phyloP scores from a whole-genome alignment of 2,113 vertebrate genomes.

The Dicaeum eximium region DNA sequence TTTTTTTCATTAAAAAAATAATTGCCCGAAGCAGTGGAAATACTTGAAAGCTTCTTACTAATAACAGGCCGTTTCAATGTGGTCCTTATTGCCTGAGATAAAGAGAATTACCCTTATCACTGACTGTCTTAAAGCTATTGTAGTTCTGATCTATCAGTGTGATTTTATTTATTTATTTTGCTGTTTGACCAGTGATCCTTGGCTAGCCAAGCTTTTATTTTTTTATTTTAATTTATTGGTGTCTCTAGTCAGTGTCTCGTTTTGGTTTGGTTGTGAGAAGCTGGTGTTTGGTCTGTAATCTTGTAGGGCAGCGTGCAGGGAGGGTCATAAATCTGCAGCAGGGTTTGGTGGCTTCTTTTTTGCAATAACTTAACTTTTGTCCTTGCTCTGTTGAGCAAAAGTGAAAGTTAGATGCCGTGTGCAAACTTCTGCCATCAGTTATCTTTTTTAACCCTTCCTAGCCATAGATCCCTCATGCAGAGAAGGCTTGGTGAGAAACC shows the following conservation, averaged over 20 bases:
- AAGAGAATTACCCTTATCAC: neutral
- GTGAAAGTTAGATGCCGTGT: neutral
- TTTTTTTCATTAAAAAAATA: neutral
- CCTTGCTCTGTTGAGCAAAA: neutral
- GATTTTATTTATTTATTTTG: neutral
- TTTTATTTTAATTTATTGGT: neutral
- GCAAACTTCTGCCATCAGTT: neutral
- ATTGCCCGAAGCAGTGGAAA: neutral
- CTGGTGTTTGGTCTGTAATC: neutral
- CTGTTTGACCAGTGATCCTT: neutral
- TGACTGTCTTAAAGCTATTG: neutral
- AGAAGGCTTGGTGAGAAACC: neutral
- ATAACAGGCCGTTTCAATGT: neutral
- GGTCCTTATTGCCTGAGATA: neutral
- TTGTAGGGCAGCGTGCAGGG: neutral
- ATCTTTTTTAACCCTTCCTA: neutral
- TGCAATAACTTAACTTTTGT: neutral
- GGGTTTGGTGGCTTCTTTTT: neutral
- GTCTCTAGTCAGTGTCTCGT: neutral
- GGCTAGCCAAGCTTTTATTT: neutral
- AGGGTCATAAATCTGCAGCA: neutral
- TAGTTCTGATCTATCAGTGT: neutral
- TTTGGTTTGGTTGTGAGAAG: neutral
- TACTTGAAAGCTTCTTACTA: neutral
- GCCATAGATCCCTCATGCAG: neutral